Conservation (phyloP, 2,888 invertebrate species). For the Syrphus vitripennis region DNA sequence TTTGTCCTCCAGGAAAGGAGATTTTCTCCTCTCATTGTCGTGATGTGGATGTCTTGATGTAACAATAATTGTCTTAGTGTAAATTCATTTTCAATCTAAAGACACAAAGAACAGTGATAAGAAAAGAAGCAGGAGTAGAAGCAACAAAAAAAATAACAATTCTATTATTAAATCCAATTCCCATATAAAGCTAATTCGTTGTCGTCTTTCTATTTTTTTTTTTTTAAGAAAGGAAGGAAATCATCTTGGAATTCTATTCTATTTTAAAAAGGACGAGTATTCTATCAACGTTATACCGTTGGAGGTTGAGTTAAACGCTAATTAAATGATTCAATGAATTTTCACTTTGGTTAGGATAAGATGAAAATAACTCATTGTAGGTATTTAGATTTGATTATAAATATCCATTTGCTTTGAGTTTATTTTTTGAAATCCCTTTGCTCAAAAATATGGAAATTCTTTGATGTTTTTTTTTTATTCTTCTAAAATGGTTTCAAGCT, state of each 20-base stretch:
- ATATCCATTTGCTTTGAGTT: conserved; percentile 11
- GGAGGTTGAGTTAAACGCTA: conserved; percentile 77
- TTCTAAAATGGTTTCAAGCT: too few species aligned
- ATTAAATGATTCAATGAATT: conserved; percentile 81
- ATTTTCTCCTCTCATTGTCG: not conserved
- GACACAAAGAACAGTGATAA: not conserved
- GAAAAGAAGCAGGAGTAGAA: not conserved
- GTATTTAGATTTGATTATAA: conserved; percentile 7
- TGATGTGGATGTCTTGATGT: conserved; percentile 1
- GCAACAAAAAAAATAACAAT: not conserved
- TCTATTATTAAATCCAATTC: conserved; percentile 44
- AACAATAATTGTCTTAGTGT: conserved; percentile 7
- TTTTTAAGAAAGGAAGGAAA: not conserved
- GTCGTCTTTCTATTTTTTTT: not conserved
- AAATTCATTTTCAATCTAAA: conserved; percentile 12
- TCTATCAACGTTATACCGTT: not conserved
- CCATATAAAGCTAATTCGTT: conserved; percentile 9
- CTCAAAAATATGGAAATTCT: not conserved
- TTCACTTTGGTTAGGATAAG: not conserved
- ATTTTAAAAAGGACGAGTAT: not conserved
- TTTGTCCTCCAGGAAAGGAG: not conserved
- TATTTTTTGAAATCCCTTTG: conserved; percentile 4
- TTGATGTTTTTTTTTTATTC: not conserved
- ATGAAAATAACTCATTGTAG: conserved; percentile 4
- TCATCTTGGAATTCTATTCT: not conserved